Base-by-base conservation (phyloP, 2,888 invertebrate species). In the Thera obeliscata region DNA sequence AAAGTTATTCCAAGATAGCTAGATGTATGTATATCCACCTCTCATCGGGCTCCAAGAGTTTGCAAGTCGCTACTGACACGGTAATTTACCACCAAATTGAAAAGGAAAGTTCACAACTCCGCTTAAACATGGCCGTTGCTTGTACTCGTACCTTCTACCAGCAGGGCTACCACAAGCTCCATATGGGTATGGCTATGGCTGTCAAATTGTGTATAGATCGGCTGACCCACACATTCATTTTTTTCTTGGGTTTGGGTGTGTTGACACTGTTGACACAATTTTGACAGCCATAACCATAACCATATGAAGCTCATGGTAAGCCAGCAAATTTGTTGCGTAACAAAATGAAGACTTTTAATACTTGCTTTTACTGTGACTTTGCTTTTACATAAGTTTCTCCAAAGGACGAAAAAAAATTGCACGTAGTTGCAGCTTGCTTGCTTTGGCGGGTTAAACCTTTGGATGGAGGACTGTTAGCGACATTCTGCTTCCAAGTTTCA, bases 61-160 rank as follows among this genome's bases (percentile, higher is more conserved):
- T 54, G 4, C 63, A 76, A 71, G 73, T 76, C 67, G 71, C 57
- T 63, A 61, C 74, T 73, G 77, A 74, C 76, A 74, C 73, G 73
- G 72, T 77, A 78, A 83, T 82, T 81, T 81, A 78, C 74, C 77
- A 77, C 76, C 72, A 77, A 80, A 83, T 83, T 81, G 81, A 81
- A 83, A 84, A 81, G 78, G 77, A 76, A 78, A 74, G 79, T 79
- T 77, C 74, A 74, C 75, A 82, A 83, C 74, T 82, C 80, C 56
- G 62, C 75, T 82, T 78, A 84, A 83, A 79, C 79, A 79, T 71
- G 43, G 22, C 49, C 49, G 12, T 0, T 7, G 43, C 56, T 55
- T 55, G 6, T 38, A 38, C 22, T 22, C 38, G 12, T 41, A 9
- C 43, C 43, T 22, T 22, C 22, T 22, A 22, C 22, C 22, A 22